Evolutionary conservation across 2,888 invertebrate genomes (phyloP).

Genomic region (Meliscaeva auricollis): DNA sequence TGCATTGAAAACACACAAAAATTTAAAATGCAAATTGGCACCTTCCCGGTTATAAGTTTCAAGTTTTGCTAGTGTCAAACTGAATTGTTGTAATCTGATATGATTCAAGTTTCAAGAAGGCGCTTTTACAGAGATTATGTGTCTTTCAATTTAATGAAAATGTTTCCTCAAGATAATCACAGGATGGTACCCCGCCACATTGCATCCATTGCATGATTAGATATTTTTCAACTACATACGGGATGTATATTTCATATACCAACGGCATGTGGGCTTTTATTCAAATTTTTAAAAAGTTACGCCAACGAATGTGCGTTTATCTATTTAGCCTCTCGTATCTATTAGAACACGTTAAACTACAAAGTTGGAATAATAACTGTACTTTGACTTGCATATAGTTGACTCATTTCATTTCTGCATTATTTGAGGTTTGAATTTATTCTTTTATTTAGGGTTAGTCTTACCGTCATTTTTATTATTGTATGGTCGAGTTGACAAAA

Average conservation of each 20-base stretch:
- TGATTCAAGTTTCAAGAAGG: conserved; percentile 20
- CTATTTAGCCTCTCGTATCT: background rate
- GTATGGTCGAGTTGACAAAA: conserved; percentile 1
- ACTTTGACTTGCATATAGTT: conserved; percentile 1
- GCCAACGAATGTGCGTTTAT: conserved; percentile 31
- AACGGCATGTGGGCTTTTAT: conserved; percentile 29
- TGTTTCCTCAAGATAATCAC: conserved; percentile 49
- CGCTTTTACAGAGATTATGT: conserved; percentile 4
- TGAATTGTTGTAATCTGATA: conserved; percentile 38
- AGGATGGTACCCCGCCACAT: conserved; percentile 27
- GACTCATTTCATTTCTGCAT: conserved; percentile 14
- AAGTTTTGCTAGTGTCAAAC: conserved; percentile 47
- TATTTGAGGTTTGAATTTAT: background rate
- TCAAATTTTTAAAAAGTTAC: background rate
- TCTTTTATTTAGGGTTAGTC: background rate
- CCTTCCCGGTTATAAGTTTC: conserved; percentile 46
- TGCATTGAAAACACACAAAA: background rate
- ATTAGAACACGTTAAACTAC: conserved; percentile 15
- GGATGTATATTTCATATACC: too few relatives aligned
- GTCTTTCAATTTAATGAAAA: conserved; percentile 33
- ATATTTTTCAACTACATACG: background rate
- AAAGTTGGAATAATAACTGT: background rate
- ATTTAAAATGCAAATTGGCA: conserved; percentile 50
- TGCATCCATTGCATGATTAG: conserved; percentile 21
- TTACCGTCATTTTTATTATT: background rate